These are phyloP conservation scores for Leptestheria dahalacensis DNA, from an alignment of 1,140 invertebrate genomes.

Conservation along the genomic window DNA sequence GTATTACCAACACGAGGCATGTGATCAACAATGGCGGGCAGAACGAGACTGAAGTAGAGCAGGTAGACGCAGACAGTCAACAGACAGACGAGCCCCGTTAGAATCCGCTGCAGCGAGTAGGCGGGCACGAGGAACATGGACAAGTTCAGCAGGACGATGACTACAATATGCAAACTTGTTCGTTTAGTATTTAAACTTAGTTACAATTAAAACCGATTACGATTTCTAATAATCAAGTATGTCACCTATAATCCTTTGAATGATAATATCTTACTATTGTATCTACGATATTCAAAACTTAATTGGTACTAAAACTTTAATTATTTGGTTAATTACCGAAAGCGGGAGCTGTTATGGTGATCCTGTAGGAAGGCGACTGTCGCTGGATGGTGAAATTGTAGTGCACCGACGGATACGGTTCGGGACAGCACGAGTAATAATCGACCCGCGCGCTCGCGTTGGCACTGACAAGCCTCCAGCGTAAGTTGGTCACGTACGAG, in stretches of 20 bases:
- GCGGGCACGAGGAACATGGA: conserved; percentile 48
- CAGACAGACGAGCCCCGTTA: conserved; percentile 39
- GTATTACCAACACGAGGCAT: conserved; percentile 46
- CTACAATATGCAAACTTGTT: too few species aligned
- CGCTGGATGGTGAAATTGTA: conserved; percentile 37
- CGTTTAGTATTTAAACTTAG: conserved; percentile 14
- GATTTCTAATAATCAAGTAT: neutral
- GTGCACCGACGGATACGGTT: conserved; percentile 38
- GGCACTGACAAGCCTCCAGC: neutral
- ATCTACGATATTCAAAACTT: neutral
- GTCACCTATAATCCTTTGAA: neutral
- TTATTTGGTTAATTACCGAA: conserved; percentile 29
- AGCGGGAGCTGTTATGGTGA: conserved; percentile 42
- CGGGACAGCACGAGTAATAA: conserved; percentile 35
- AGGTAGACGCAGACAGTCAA: conserved; percentile 42
- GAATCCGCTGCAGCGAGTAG: conserved; percentile 44
- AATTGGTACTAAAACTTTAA: neutral
- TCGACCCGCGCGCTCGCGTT: neutral
- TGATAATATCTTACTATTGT: conserved; percentile 2
- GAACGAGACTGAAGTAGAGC: conserved; percentile 42
- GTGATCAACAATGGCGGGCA: conserved; percentile 41
- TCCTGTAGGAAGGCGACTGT: conserved; percentile 42
- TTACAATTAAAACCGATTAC: conserved; percentile 7
- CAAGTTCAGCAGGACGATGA: conserved; percentile 42
- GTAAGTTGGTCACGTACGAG: neutral